Base-by-base conservation (phyloP, 2,888 invertebrate species). In the Eupithecia abbreviata region DNA sequence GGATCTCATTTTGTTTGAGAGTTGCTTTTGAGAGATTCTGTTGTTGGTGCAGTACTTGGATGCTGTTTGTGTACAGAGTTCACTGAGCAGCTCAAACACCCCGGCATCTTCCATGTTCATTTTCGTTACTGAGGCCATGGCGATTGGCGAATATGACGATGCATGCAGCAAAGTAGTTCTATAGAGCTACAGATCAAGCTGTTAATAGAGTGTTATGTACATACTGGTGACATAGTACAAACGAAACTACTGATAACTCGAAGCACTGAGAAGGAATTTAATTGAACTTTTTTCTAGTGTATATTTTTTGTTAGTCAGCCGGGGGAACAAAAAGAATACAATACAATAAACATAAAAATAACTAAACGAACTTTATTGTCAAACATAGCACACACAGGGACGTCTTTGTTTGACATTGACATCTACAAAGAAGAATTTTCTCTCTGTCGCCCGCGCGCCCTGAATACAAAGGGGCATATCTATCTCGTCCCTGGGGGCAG, bases 71-170 rank as follows among this genome's bases (percentile, higher is more conserved):
- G 85, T 85, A 79, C 95, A 94, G 15, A 95, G 85, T 66, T 90
- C 89, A 10, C 92, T 91, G 13, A 95, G 83, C 45, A 95, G 89
- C 58, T 89, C 87, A 80, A 89, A 95, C 49, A 95, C 93, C 78
- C 95, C 90, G 51, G 79, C 80, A 79, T 89, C 87, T 81, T 90
- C 87, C 72, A 83, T 72, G 77, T 83, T 80, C 12, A 73, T 71
- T 77, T 78, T 81, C 41, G 77, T 43, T 41, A 51, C 9, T 45
- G 74, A 76, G 75, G 78, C 75, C 84, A 83, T 85, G 45, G 67
- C n/a, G 5, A 12, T 45, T 45, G 4, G 45, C 4, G 51, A 15
- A 30, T 30, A 30, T 30, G 30, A 30, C 30, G 30, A 30, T 30
- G 30, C 30, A 30, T 30, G n/a, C 30, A 62, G 62, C 30, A 62